phyloP scores from a whole-genome alignment of 2,797 vertebrate species.

The Benthosema pterotum region DNA sequence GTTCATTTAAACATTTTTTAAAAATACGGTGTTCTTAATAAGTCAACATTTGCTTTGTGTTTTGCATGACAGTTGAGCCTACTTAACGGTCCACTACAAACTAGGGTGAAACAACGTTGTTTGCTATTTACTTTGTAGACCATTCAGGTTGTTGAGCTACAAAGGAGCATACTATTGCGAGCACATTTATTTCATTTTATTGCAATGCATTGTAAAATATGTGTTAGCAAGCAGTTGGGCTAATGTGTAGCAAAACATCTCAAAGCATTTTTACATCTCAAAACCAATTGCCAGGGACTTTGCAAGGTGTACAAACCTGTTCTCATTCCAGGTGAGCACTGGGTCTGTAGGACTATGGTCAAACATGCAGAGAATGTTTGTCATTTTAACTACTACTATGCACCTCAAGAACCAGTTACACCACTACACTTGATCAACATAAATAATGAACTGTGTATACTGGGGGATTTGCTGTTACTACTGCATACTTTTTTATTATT shows the following conservation, averaged over 20 bases:
- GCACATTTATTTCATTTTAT: too few species aligned
- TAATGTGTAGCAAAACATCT: too few species aligned
- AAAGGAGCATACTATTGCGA: too few species aligned
- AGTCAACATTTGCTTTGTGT: neutral
- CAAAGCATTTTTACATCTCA: too few species aligned
- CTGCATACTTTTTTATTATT: neutral
- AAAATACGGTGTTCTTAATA: neutral
- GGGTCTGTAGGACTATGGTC: neutral
- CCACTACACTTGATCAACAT: neutral
- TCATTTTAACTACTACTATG: neutral
- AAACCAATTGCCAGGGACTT: neutral
- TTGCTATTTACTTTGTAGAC: neutral
- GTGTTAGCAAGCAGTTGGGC: too few species aligned
- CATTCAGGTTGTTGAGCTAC: too few species aligned
- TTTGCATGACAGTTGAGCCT: too few species aligned
- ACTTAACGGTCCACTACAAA: too few species aligned
- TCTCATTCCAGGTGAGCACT: neutral
- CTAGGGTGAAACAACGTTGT: neutral
- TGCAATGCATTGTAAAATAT: too few species aligned
- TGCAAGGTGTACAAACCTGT: neutral
- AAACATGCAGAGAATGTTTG: neutral
- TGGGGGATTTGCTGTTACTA: neutral
- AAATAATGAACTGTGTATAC: neutral
- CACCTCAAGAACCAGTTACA: slow-evolving; percentile 18
- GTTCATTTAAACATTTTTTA: neutral